phyloP scores from a whole-genome alignment of 2,888 invertebrate species.

The Drosophila picticornis region DNA sequence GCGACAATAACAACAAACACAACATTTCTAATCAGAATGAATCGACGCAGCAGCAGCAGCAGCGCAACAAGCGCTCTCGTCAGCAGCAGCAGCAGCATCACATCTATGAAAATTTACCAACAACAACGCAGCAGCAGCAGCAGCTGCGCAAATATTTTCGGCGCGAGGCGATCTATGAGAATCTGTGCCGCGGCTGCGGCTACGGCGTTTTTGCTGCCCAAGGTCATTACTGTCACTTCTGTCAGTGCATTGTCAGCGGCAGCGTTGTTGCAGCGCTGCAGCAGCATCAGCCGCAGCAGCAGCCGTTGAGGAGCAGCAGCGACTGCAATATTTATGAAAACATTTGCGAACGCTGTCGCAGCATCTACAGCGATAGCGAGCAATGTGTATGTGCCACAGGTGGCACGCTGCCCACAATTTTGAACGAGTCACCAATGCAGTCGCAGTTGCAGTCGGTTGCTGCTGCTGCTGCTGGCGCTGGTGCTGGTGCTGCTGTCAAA shows the following conservation, averaged over 20 bases:
- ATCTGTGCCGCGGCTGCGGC: slow-evolving; percentile 84
- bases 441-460: neutral
- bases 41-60: slow-evolving; percentile 26
- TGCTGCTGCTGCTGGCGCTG: neutral
- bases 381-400: slow-evolving; percentile 67
- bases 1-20: slow-evolving; percentile 50
- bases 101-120: slow-evolving; percentile 68
- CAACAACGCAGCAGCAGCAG: slow-evolving; percentile 25
- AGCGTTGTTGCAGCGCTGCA: slow-evolving; percentile 54
- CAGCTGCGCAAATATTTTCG: slow-evolving; percentile 81
- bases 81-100: slow-evolving; percentile 45
- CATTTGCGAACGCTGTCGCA: slow-evolving; percentile 83
- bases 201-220: slow-evolving; percentile 83
- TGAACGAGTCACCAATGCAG: neutral
- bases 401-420: slow-evolving; percentile 15
- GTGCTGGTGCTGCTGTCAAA: slow-evolving; percentile 13
- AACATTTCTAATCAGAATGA: slow-evolving; percentile 53
- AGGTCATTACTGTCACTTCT: slow-evolving; percentile 83
- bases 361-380: slow-evolving; percentile 77
- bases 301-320: slow-evolving; percentile 11
- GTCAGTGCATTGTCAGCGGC: slow-evolving; percentile 82
- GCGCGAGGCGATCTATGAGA: slow-evolving; percentile 82
- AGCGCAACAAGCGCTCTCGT: slow-evolving; percentile 46
- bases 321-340: slow-evolving; percentile 83
- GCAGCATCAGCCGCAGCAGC: slow-evolving; percentile 15